Conservation (phyloP, 2,797 vertebrate species). For the Rachycentron canadum region DNA sequence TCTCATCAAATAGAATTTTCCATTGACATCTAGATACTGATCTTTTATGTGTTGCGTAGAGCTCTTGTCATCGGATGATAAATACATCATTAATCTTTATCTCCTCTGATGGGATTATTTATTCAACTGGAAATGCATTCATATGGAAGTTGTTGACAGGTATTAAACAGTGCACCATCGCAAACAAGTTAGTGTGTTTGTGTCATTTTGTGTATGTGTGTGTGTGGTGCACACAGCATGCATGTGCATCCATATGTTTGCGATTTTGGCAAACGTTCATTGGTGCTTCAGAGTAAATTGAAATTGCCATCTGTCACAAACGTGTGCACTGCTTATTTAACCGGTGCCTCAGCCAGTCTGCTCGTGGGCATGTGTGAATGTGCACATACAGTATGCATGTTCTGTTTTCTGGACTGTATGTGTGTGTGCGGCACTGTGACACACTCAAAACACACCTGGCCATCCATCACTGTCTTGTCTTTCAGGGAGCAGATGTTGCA, state of each 20-base stretch:
- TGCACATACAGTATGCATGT: constrained; percentile 38
- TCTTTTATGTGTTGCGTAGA: constrained; percentile 49
- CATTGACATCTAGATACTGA: constrained; percentile 55
- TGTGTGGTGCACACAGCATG: constrained; percentile 17
- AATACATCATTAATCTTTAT: constrained; percentile 80
- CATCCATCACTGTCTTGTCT: constrained; percentile 84
- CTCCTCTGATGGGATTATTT: constrained; percentile 64
- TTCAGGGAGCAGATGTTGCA: constrained; percentile 84
- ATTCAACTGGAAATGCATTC: constrained; percentile 67
- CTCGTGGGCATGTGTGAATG: constrained; percentile 32
- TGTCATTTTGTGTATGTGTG: constrained; percentile 25
- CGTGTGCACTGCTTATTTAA: constrained; percentile 68
- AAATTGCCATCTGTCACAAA: constrained; percentile 63
- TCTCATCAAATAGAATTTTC: constrained; percentile 61
- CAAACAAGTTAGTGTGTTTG: constrained; percentile 45
- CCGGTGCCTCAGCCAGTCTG: constrained; percentile 20
- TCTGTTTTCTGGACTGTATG: constrained; percentile 38
- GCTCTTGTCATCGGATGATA: constrained; percentile 68
- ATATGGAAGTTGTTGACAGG: constrained; percentile 63
- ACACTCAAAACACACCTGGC: constrained; percentile 80
- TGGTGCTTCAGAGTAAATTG: constrained; percentile 44
- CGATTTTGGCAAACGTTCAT: constrained; percentile 31
- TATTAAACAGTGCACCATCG: constrained; percentile 63
- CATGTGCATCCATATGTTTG: constrained; percentile 8
- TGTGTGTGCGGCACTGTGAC: constrained; percentile 34